These are phyloP conservation scores for Neofelis nebulosa DNA, from an alignment of 2,113 vertebrate species.

Conservation along the genomic window DNA sequence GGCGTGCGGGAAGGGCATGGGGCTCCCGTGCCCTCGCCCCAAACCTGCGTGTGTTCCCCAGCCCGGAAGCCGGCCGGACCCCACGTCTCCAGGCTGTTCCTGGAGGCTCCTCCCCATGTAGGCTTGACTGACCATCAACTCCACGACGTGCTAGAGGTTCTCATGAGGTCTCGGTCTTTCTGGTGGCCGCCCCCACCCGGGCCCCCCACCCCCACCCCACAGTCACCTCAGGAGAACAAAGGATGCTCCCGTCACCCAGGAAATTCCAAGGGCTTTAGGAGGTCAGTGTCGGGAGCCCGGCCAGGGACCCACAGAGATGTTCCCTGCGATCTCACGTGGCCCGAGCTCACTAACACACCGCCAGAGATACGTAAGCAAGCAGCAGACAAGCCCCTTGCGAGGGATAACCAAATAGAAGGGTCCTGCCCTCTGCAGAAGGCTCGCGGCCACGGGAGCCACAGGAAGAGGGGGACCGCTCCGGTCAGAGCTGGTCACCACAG, in stretches of 20 bases:
- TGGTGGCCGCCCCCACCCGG: background rate
- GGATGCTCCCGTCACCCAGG: background rate
- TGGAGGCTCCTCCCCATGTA: rapidly evolving
- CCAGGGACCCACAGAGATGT: background rate
- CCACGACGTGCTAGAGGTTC: background rate
- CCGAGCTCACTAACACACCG: rapidly evolving
- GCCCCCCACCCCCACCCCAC: background rate
- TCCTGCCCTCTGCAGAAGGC: background rate
- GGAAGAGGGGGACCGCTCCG: rapidly evolving
- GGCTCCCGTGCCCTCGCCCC: background rate
- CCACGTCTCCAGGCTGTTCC: rapidly evolving
- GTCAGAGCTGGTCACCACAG: too few species aligned
- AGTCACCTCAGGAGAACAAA: too few species aligned
- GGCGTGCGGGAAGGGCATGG: rapidly evolving
- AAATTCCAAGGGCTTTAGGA: background rate
- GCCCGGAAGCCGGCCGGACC: background rate
- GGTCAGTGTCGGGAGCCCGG: too few species aligned
- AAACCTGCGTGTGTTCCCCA: background rate
- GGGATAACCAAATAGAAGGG: rapidly evolving
- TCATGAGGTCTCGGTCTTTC: background rate
- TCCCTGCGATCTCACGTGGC: rapidly evolving
- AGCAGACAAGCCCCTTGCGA: background rate
- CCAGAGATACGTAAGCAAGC: background rate
- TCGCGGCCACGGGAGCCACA: background rate
- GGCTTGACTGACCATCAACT: background rate